Percentiles rank a stretch among this genome's conserved stretches.
phyloP scores from a whole-genome alignment of 2,888 invertebrate genomes.

The Dryomyza anilis region DNA sequence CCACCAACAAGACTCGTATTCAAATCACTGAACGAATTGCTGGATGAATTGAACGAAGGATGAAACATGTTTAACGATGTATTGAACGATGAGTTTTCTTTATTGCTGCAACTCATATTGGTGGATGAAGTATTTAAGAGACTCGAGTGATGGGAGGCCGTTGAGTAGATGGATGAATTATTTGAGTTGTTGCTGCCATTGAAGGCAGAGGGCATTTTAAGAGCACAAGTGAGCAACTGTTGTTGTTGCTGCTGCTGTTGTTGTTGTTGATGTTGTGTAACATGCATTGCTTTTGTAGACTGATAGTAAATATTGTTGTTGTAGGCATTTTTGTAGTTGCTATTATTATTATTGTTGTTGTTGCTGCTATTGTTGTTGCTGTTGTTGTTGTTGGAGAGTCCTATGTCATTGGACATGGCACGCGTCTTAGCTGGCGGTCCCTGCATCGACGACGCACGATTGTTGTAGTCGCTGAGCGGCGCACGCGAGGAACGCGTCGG shows the following conservation, averaged over 20 bases:
- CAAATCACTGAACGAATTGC: constrained; percentile 45
- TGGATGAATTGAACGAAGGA: constrained; percentile 44
- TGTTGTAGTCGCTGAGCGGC: constrained; percentile 45
- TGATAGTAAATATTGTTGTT: constrained; percentile 2
- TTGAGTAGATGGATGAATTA: constrained; percentile 43
- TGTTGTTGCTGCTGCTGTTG: constrained; percentile 8
- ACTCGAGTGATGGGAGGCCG: constrained; percentile 40
- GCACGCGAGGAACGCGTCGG: constrained; percentile 35
- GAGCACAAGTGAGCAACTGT: background rate
- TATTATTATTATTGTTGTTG: constrained; percentile 20
- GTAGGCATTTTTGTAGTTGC: background rate
- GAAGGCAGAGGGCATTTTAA: constrained; percentile 22
- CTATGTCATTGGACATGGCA: constrained; percentile 42
- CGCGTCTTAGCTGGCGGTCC: constrained; percentile 47
- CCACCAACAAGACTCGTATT: constrained; percentile 47
- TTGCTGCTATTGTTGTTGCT: background rate
- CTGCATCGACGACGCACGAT: constrained; percentile 32
- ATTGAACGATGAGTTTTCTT: constrained; percentile 53
- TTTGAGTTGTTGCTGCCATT: constrained; percentile 29
- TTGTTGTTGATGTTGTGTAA: background rate
- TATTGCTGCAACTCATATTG: constrained; percentile 45
- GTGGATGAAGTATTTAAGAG: constrained; percentile 44
- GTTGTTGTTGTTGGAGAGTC: background rate
- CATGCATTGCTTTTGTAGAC: background rate
- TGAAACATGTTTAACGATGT: constrained; percentile 43